Evolutionary conservation across 2,888 invertebrate genomes (phyloP), one percentile per base, ranked within the genome.

Genomic region (Cyrtodaria siliqua): DNA sequence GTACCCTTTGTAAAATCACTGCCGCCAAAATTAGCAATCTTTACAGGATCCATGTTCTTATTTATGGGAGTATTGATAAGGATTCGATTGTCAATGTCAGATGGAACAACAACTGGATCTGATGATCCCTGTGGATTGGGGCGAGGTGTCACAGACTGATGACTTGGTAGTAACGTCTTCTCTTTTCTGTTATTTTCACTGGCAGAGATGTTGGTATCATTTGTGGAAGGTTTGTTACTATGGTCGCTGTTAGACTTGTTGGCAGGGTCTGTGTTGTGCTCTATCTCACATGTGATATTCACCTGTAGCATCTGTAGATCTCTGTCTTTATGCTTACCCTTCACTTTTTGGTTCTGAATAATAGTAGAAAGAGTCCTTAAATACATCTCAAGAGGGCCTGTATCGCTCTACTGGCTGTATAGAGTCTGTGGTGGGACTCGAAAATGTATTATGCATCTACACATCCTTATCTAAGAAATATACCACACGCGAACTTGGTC

Each of bases 241-340:
- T n/a, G 14, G 12, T 33, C 12, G 33, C 33, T 33, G 6, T 26
- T 66, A 38, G 9, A 27, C 23, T 42, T 40, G n/a, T 14, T n/a
- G 49, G 47, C 49, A 23, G 26, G 9, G 14, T 70, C 59, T 3
- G 70, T 42, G 24, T 57, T 57, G 18, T 67, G 61, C 18, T 73
- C 80, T 20, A 70, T 66, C 59, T 73, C 73, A 68, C 68, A 69
- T 14, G 74, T 79, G 23, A 69, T 75, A 42, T 61, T 71, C 40
- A 68, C 73, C 66, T 77, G 74, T 20, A 64, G 62, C 16, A 56
- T 74, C 44, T 60, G 47, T 20, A 52, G 44, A 14, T 69, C 76
- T 20, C 38, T 59, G 2, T 73, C 78, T 81, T 78, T 81, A 59
- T 81, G 81, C 24, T 81, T 83, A 20, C 77, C 67, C 49, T 66